Conservation (phyloP, 2,797 vertebrate species). For the Lates japonicus region DNA sequence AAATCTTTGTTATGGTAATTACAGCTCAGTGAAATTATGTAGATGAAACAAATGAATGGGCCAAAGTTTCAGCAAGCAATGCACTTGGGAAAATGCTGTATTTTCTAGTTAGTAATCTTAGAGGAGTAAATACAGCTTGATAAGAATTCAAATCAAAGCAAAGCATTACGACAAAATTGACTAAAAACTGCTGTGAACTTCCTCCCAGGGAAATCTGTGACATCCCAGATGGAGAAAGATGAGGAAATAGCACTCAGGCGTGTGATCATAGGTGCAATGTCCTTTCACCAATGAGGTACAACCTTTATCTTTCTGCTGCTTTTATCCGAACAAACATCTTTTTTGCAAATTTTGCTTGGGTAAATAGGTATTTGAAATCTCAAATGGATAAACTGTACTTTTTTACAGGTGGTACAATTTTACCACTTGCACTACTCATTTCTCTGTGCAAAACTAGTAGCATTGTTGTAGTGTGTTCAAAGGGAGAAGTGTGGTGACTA, state of each 20-base stretch:
- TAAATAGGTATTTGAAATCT: conserved; percentile 47
- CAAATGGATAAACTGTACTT: conserved; percentile 50
- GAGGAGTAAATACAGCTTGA: conserved; percentile 49
- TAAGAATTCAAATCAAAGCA: conserved; percentile 62
- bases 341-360: conserved; percentile 19
- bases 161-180: conserved; percentile 31
- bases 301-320: conserved; percentile 12
- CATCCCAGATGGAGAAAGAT: conserved; percentile 31
- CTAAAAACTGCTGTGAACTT: conserved; percentile 32
- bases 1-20: conserved; percentile 81
- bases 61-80: conserved; percentile 67
- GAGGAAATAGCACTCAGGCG: conserved; percentile 21
- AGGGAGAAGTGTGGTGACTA: conserved; percentile 69
- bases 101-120: conserved; percentile 65
- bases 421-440: conserved; percentile 49
- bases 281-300: conserved; percentile 17
- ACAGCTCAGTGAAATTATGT: conserved; percentile 74
- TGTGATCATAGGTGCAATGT: conserved; percentile 20
- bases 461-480: conserved; percentile 51
- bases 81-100: conserved; percentile 53
- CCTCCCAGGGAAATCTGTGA: conserved; percentile 43
- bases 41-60: conserved; percentile 78
- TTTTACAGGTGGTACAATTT: conserved; percentile 25
- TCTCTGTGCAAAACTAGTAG: conserved; percentile 52
- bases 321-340: conserved; percentile 15